Base-by-base conservation (phyloP, 2,113 vertebrate species). In the Lota lota region DNA sequence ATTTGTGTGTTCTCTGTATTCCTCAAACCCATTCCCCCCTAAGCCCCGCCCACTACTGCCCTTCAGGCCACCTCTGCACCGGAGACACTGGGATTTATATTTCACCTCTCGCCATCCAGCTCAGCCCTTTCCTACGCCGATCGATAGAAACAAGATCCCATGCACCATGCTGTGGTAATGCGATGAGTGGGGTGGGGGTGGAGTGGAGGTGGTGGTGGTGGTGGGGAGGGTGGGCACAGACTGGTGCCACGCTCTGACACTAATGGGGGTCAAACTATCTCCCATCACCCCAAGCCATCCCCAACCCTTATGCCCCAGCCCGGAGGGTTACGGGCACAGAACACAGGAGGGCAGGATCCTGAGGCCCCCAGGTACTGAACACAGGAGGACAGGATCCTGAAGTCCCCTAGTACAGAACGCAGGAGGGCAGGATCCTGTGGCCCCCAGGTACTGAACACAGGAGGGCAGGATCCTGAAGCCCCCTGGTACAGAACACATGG, bases 131-230 rank as follows among this genome's bases (percentile, higher is more conserved):
- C 86, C 88, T 81, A 75, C 87, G 83, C 77, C 72, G 88, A 92
- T 92, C 88, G 86, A 90, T 93, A 77, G 88, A 89, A 90, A 92
- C 72, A 77, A 85, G 89, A 90, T 86, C 85, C 72, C 51, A 22
- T 66, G 74, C 84, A 83, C 80, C 71, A 77, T 81, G 82, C 69
- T 72, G 72, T 70, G 82, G 88, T 85, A 91, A 89, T 76, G 68
- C 33, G 88, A 93, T 70, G 78, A 87, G 69, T 56, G 72, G 28
- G 28, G 28, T 33, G 28, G 28, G 28, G 28, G 28, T 33, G 7
- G 28, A 33, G 28, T 71, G 76, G 69, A 77, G 51, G 51, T 53
- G 51, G 87, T 33, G 28, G 28, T 2, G 28, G 28, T 24, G 24
- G 24, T 4, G 28, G 28, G 28, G 28, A 4, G 28, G 24, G 24